Conservation (phyloP, 2,113 vertebrate species). For the Misgurnus anguillicaudatus region DNA sequence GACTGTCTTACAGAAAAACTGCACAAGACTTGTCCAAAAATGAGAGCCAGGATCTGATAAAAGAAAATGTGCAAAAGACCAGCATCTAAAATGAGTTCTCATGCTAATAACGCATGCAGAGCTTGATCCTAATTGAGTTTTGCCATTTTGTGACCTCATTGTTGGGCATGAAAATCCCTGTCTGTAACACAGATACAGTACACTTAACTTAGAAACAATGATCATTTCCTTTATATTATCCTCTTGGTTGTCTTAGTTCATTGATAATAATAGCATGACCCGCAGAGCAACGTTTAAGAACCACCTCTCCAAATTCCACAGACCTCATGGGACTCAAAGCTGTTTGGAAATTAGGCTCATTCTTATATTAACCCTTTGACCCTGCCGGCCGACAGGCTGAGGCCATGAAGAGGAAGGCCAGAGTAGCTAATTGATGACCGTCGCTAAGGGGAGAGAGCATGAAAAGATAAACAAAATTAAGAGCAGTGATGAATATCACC, state of each 20-base stretch:
- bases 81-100: not conserved
- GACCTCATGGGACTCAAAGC: constrained; percentile 47
- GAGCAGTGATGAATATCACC: constrained; percentile 46
- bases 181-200: not conserved
- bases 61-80: not conserved
- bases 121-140: not conserved
- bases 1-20: not conserved
- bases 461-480: constrained; percentile 57
- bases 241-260: constrained; percentile 1
- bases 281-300: constrained; percentile 10
- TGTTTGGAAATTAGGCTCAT: constrained; percentile 59
- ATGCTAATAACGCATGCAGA: not conserved
- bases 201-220: not conserved
- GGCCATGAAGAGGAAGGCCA: constrained; percentile 34
- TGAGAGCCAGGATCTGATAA: not conserved
- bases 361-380: constrained; percentile 64
- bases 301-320: constrained; percentile 45
- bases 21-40: not conserved
- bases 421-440: constrained; percentile 55
- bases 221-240: not conserved
- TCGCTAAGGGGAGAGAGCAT: constrained; percentile 49
- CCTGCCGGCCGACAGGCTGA: constrained; percentile 33
- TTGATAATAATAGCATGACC: not conserved
- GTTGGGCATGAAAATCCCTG: not conserved
- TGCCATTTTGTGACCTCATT: constrained; percentile 5